Conservation (phyloP, 1,140 invertebrate species). For the Telenomus remus region DNA sequence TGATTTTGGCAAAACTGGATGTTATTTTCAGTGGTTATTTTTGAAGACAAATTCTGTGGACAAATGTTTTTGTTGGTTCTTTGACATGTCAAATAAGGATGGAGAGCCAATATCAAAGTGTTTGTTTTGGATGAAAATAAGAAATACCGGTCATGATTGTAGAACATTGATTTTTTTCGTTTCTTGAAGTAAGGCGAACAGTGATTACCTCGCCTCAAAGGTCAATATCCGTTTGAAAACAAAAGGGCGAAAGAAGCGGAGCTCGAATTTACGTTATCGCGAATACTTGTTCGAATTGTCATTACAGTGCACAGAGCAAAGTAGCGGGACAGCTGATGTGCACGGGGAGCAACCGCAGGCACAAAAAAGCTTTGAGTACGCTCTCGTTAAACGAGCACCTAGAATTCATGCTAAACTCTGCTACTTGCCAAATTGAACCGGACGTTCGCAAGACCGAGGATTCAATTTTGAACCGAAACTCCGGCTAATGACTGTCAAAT, state of each 20-base stretch:
- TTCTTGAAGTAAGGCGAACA: conserved; percentile 14
- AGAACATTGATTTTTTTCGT: conserved; percentile 20
- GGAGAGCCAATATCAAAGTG: not conserved
- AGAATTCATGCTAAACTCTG: conserved; percentile 50
- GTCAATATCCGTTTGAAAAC: conserved; percentile 40
- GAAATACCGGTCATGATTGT: conserved; percentile 1
- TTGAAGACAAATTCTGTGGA: no score
- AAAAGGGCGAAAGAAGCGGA: conserved; percentile 26
- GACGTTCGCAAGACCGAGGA: conserved; percentile 45
- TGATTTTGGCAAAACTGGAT: no score
- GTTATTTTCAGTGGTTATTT: no score
- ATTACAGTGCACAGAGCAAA: conserved; percentile 41
- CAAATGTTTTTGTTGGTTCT: not conserved
- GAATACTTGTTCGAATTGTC: conserved; percentile 64
- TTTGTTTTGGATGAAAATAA: not conserved
- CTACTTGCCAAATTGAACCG: conserved; percentile 48
- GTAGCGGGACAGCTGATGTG: conserved; percentile 31
- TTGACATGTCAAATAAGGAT: not conserved
- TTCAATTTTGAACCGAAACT: conserved; percentile 49
- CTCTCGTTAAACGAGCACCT: conserved; percentile 45
- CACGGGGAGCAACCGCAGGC: conserved; percentile 24
- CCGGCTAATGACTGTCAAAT: conserved; percentile 42
- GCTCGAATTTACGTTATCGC: conserved; percentile 60
- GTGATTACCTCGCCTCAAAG: conserved; percentile 27
- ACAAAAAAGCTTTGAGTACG: conserved; percentile 49